A percentile compares a stretch with the other conserved stretches of the same genome.
Conservation (phyloP, 2,797 vertebrate genomes). For the Octomys mimax region DNA sequence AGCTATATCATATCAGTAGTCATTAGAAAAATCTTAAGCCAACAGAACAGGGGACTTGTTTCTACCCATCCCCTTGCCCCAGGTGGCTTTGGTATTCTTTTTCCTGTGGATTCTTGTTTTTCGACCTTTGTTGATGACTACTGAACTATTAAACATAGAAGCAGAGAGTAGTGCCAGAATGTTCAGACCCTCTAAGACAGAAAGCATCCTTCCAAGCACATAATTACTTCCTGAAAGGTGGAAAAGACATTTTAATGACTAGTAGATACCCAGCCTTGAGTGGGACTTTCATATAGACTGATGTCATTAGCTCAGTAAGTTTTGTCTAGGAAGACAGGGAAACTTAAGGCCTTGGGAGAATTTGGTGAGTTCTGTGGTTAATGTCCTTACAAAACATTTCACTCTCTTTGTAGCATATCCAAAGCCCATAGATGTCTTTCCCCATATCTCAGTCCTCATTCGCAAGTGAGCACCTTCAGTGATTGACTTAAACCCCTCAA, state of each 20-base stretch:
- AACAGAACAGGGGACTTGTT: background rate
- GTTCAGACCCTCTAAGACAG: background rate
- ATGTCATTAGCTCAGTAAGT: background rate
- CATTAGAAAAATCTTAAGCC: background rate
- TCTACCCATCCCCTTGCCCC: background rate
- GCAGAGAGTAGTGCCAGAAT: background rate
- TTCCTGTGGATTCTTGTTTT: background rate
- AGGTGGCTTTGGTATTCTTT: background rate
- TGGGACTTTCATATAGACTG: background rate
- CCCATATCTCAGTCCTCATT: background rate
- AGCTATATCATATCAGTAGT: background rate
- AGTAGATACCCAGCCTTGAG: background rate
- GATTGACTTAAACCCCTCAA: slow-evolving; percentile 21
- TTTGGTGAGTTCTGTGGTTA: slow-evolving; percentile 22
- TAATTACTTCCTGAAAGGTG: background rate
- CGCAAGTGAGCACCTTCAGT: background rate
- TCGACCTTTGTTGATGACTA: background rate
- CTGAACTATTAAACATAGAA: background rate
- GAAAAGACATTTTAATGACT: background rate
- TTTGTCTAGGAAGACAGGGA: background rate
- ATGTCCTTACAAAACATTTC: background rate
- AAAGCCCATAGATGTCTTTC: background rate
- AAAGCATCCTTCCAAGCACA: background rate
- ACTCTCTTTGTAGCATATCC: background rate
- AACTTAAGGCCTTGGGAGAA: background rate